Evolutionary conservation across 2,797 vertebrate species (phyloP).

Genomic region (Sebastes kiyomatsui): DNA sequence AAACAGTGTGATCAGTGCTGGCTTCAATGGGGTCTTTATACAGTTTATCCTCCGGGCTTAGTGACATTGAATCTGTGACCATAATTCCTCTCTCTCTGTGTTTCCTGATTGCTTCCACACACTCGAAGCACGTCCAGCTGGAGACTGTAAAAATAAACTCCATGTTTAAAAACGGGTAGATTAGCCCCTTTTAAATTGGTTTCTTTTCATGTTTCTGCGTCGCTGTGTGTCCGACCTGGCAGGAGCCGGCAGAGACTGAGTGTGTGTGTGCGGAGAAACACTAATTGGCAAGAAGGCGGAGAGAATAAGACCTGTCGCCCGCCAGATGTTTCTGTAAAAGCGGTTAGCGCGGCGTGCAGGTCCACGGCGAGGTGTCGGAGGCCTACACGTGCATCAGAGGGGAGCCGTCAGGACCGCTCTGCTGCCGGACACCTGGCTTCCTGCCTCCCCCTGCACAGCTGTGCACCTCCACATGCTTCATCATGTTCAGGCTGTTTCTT

Average conservation of each 20-base stretch:
- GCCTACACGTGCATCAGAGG: slow-evolving; percentile 47
- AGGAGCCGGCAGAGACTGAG: slow-evolving; percentile 43
- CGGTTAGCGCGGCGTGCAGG: slow-evolving; percentile 43
- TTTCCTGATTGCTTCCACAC: slow-evolving; percentile 80
- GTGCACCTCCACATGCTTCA: slow-evolving; percentile 18
- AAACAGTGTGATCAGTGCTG: slow-evolving; percentile 23
- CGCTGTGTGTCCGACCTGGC: slow-evolving; percentile 61
- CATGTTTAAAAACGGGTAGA: slow-evolving; percentile 78
- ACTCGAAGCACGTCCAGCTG: slow-evolving; percentile 76
- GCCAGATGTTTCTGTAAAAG: slow-evolving; percentile 79
- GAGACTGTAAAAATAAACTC: slow-evolving; percentile 84
- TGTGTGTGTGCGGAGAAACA: slow-evolving; percentile 34
- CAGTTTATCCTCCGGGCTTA: slow-evolving; percentile 57
- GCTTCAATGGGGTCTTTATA: slow-evolving; percentile 53
- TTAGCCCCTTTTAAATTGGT: slow-evolving; percentile 78
- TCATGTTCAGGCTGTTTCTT: slow-evolving; percentile 4
- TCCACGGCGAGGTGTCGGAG: slow-evolving; percentile 64
- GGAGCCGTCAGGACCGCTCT: slow-evolving; percentile 31
- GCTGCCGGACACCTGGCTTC: slow-evolving; percentile 60
- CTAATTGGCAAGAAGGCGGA: slow-evolving; percentile 73
- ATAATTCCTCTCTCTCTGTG: slow-evolving; percentile 41
- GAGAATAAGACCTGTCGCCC: slow-evolving; percentile 56
- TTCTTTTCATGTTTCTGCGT: slow-evolving; percentile 77
- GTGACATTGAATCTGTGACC: slow-evolving; percentile 60
- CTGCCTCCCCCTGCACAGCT: slow-evolving; percentile 40